phyloP scores from a whole-genome alignment of 2,888 invertebrate genomes.

The Chironomus riparius region DNA sequence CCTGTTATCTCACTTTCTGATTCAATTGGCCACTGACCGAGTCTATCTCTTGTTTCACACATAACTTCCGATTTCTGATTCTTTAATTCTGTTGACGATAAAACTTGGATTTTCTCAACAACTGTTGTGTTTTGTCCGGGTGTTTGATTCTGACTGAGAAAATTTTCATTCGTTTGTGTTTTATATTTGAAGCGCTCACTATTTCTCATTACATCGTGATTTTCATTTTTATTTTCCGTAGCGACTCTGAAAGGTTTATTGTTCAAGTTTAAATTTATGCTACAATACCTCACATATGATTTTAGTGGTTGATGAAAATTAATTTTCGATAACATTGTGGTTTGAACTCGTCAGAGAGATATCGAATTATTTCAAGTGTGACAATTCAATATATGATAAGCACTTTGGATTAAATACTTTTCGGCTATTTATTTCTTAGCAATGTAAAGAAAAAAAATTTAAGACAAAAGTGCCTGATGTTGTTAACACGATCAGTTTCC shows the following conservation, averaged over 20 bases:
- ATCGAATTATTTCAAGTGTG: no score
- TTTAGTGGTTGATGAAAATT: not conserved
- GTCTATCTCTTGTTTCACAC: slow-evolving; percentile 34
- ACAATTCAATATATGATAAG: no score
- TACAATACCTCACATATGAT: not conserved
- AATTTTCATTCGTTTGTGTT: slow-evolving; percentile 22
- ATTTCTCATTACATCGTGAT: slow-evolving; percentile 10
- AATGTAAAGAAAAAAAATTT: no score
- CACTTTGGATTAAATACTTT: no score
- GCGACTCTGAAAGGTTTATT: slow-evolving; percentile 20
- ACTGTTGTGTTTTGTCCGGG: slow-evolving; percentile 1
- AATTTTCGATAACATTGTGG: slow-evolving; percentile 6
- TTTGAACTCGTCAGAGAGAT: no score
- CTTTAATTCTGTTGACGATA: slow-evolving; percentile 1
- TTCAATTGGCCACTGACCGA: slow-evolving; percentile 36
- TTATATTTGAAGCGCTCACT: slow-evolving; percentile 24
- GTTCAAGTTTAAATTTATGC: not conserved
- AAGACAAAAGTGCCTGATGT: no score
- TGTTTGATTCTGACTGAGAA: slow-evolving; percentile 2
- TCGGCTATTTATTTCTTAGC: no score
- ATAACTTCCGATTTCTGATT: slow-evolving; percentile 24
- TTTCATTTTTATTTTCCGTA: slow-evolving; percentile 16
- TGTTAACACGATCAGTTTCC: no score
- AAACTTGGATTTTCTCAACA: slow-evolving; percentile 13
- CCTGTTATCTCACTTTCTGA: slow-evolving; percentile 38